A percentile compares a stretch with the other conserved stretches of the same genome.
These are phyloP conservation scores for Colletes gigas DNA, from an alignment of 1,140 invertebrate species.

Conservation along the genomic window DNA sequence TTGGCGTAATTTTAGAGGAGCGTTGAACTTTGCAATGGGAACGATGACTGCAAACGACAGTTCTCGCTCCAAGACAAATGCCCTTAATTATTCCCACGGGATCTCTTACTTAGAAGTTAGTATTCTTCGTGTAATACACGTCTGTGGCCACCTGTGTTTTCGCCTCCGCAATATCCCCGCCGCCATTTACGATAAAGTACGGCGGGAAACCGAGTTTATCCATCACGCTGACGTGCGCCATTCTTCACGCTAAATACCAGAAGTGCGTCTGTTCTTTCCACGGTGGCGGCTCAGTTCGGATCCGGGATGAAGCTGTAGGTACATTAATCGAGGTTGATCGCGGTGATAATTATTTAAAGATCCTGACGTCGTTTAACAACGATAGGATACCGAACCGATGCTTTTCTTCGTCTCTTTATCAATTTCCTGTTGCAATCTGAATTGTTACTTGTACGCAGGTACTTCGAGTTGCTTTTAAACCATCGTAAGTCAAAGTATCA, in stretches of 20 bases:
- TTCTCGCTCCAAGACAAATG: slow-evolving; percentile 41
- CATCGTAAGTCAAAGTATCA: no score
- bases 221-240: slow-evolving; percentile 62
- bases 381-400: neutral
- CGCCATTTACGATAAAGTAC: slow-evolving; percentile 55
- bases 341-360: slow-evolving; percentile 56
- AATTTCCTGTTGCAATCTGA: neutral
- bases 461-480: no score
- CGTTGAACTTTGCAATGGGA: slow-evolving; percentile 20
- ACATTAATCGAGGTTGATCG: slow-evolving; percentile 37
- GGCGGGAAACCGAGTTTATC: slow-evolving; percentile 64
- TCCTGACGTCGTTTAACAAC: slow-evolving; percentile 22
- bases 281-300: slow-evolving; percentile 45
- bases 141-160: slow-evolving; percentile 58
- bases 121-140: slow-evolving; percentile 34
- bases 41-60: neutral
- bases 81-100: slow-evolving; percentile 58
- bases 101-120: slow-evolving; percentile 47
- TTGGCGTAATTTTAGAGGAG: neutral
- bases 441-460: no score
- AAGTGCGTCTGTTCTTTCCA: slow-evolving; percentile 67
- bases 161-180: slow-evolving; percentile 45
- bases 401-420: neutral
- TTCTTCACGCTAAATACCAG: slow-evolving; percentile 69
- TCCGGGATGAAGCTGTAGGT: slow-evolving; percentile 53